These are phyloP conservation scores for Molossus alvarezi DNA, from an alignment of 2,797 vertebrate species.

Conservation along the genomic window DNA sequence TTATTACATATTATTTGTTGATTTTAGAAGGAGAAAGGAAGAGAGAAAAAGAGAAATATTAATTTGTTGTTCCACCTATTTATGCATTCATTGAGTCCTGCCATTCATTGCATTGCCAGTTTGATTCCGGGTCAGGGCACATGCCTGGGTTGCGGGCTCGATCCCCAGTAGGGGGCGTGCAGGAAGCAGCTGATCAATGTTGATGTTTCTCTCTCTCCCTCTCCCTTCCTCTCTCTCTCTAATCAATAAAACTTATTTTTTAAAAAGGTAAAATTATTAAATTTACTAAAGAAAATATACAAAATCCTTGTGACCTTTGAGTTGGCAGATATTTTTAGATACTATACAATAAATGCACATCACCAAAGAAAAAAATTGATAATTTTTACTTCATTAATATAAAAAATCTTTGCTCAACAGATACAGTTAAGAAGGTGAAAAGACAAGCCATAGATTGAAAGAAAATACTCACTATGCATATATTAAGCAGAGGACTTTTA, in stretches of 20 bases:
- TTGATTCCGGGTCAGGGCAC: too few relatives aligned
- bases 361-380: not conserved
- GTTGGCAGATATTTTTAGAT: not conserved
- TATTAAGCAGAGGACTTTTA: not conserved
- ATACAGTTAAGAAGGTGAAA: not conserved
- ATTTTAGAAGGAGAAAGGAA: not conserved
- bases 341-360: not conserved
- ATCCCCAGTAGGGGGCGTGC: too few relatives aligned
- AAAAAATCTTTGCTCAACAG: not conserved
- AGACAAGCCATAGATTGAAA: not conserved
- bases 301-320: not conserved
- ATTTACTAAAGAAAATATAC: not conserved
- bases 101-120: too few relatives aligned
- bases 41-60: not conserved
- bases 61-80: not conserved
- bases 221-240: too few relatives aligned
- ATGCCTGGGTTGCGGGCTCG: too few relatives aligned
- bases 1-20: not conserved
- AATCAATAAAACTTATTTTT: too few relatives aligned
- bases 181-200: too few relatives aligned
- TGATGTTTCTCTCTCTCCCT: too few relatives aligned
- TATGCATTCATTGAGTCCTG: not conserved
- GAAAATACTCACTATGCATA: not conserved
- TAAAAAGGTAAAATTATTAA: not conserved
- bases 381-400: not conserved